Evolutionary conservation across 2,113 vertebrate species (phyloP), one percentile per base, ranked within the genome.

Genomic region (Eurystomus gularis): DNA sequence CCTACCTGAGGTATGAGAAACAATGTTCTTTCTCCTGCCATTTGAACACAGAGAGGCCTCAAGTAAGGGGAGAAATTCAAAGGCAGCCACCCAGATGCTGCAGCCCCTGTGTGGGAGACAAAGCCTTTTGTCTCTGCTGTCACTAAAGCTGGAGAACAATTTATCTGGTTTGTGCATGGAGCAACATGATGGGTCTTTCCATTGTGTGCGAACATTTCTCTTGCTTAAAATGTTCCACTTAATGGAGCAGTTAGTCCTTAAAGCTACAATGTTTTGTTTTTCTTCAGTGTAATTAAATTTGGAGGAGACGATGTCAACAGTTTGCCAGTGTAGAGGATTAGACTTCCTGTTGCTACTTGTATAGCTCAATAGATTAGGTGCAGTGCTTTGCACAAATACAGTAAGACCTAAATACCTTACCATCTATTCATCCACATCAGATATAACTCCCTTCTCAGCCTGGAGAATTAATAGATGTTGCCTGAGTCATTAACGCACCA

Each of bases 141-240:
- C 93, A 93, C 92, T 86, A 37, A 68, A 86, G 95, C 84, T 81
- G 40, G 81, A 46, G n/a, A 95, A 84, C 54, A 86, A 90, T 93
- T 96, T 52, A 90, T 96, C 89, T 82, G 58, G 77, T 94, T 52
- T 90, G 77, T 86, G 66, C 81, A 40, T 49, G 96, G 60, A 88
- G 61, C 51, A 92, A 92, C 96, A 69, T 86, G 58, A 69, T 86
- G 91, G 65, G 90, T 75, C 96, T 94, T 96, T 88, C 96, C 93
- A 96, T 87, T 91, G 90, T 94, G 95, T 97, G 94, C 65, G 85
- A 98, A 94, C 77, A 91, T 86, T 96, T 93, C 81, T 94, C 82
- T 81, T 84, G 78, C 78, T 88, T 88, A 85, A 87, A 92, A 92
- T 37, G 77, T 81, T 89, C 13, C 75, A 72, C 66, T 94, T 92